Base-by-base conservation (phyloP, 2,797 vertebrate species). In the Diglossa cyanea region DNA sequence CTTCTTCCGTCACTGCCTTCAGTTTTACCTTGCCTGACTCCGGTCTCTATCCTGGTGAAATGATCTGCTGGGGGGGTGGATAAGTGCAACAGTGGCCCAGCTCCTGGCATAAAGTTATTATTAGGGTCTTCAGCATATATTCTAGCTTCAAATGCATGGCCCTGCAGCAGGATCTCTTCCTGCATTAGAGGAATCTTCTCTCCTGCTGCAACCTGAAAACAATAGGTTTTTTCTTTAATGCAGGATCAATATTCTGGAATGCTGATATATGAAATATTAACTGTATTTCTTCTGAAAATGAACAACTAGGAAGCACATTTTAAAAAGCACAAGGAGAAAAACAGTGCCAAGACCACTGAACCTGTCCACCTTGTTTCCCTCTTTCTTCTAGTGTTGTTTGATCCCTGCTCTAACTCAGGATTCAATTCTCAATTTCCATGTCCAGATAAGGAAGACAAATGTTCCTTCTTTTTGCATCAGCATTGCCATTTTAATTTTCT, bases 41-140 rank as follows among this genome's bases (percentile, higher is more conserved):
- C 99, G 0, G 99, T 99, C 98, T 99, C 99, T 61, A 99, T 99
- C 89, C 99, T 98, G 1, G 98, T 99, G 95, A 97, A 97, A 18
- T 77, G 85, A 67, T 99, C 98, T 18, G 98, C 80, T 14, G 62
- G 94, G 5, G 99, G 99, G 2, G 98, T 99, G 78, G 99, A 99
- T 63, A 99, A 98, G 71, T 99, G 98, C 74, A 99, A 96, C 68
- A 99, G 88, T 0, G 99, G 99, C 45, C 99, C 99, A 3, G 99
- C 99, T 74, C 98, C 99, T 1, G 99, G 99, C 93, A 99, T 97
- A 58, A 99, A 99, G 97, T 99, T 97, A 44, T 98, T 99, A 92
- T 98, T 94, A 26, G 99, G 99, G 95, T 99, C 99, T 95, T 99
- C 99, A 1, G 99, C 99, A 20, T 99, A 99, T 96, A 99, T 99